A percentile compares a stretch with the other conserved stretches of the same genome.
phyloP scores from a whole-genome alignment of 2,888 invertebrate genomes.

The Lepas anatifera region DNA sequence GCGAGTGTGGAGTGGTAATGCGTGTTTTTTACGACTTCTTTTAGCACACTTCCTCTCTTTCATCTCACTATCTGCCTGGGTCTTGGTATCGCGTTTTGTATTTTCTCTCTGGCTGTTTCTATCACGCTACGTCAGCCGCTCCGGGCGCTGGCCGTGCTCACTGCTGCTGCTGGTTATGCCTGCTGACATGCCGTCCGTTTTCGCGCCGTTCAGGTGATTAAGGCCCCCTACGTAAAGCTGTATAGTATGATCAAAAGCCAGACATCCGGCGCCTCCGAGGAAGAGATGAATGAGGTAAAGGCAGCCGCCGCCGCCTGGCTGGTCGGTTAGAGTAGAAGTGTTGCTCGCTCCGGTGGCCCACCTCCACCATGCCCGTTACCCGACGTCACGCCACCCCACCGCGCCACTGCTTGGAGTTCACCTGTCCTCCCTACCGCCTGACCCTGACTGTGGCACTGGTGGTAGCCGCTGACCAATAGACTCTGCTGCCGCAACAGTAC shows the following conservation, averaged over 20 bases:
- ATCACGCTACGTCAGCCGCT: no score
- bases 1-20: no score
- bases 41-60: no score
- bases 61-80: no score
- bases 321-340: neutral
- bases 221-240: slow-evolving; percentile 92
- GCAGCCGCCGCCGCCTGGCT: neutral
- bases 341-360: no score
- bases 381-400: neutral
- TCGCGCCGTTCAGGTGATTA: slow-evolving; percentile 62
- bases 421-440: neutral
- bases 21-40: no score
- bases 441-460: neutral
- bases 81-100: no score
- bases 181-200: slow-evolving; percentile 29
- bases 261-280: slow-evolving; percentile 30
- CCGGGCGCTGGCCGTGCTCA: no score
- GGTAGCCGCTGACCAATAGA: no score
- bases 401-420: neutral
- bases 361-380: neutral
- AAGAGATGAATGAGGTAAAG: slow-evolving; percentile 26
- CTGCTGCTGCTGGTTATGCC: neutral
- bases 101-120: no score
- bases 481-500: no score
- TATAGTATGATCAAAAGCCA: slow-evolving; percentile 92